Conservation (phyloP, 1,140 invertebrate genomes). For the Lepidurus apus region DNA sequence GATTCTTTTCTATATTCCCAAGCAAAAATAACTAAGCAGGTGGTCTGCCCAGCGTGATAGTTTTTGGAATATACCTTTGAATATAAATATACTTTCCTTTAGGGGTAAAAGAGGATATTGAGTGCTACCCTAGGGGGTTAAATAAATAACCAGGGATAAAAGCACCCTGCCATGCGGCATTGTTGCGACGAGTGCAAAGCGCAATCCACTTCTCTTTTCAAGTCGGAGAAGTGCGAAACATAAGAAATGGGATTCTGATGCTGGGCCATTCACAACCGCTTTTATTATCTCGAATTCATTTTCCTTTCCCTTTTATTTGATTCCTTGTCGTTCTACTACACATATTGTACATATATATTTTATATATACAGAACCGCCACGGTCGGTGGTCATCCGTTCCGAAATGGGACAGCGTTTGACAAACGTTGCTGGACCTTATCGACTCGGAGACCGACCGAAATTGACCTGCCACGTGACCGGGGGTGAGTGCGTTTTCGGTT, state of each 20-base stretch:
- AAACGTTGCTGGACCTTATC: constrained; percentile 29
- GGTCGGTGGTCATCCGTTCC: constrained; percentile 20
- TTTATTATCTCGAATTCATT: neutral
- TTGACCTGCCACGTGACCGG: constrained; percentile 32
- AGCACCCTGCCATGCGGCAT: neutral
- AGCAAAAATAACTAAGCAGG: neutral
- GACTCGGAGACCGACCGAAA: constrained; percentile 31
- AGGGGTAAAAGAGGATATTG: neutral
- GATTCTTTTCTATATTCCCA: no score
- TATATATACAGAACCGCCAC: constrained; percentile 27
- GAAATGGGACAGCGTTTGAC: constrained; percentile 28
- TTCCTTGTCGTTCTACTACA: neutral
- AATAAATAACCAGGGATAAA: neutral
- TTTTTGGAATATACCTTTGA: constrained; percentile 1
- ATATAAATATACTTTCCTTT: neutral
- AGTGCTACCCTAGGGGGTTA: neutral
- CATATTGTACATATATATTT: constrained; percentile 1
- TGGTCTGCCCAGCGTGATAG: neutral
- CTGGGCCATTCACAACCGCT: no score
- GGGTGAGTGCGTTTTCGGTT: constrained; percentile 23
- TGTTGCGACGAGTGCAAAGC: neutral
- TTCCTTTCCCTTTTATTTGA: neutral
- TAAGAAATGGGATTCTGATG: no score
- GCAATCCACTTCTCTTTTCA: neutral
- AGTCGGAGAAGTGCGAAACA: neutral